Conservation (phyloP, 2,113 vertebrate species). For the Motacilla tschutschensis region DNA sequence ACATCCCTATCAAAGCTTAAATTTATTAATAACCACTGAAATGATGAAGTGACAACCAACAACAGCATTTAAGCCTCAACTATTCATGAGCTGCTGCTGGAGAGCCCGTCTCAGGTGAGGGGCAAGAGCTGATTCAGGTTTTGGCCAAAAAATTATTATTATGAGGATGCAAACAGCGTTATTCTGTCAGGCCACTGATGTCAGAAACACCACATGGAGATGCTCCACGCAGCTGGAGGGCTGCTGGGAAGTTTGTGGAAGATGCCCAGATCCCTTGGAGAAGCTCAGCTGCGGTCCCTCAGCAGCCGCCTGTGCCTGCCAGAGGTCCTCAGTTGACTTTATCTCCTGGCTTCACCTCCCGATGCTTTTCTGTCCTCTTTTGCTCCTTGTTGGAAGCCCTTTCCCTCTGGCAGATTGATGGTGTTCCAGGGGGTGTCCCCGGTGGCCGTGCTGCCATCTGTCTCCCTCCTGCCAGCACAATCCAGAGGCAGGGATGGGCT, state of each 20-base stretch:
- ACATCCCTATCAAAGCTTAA: not conserved
- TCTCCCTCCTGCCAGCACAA: not conserved
- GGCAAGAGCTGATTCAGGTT: not conserved
- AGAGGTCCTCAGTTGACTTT: not conserved
- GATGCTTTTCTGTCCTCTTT: not conserved
- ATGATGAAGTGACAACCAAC: not conserved
- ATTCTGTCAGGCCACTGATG: not conserved
- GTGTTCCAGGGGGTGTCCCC: not conserved
- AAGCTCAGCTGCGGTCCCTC: not conserved
- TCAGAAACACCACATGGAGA: not conserved
- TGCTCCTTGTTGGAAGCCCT: constrained; percentile 9
- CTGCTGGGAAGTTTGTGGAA: not conserved
- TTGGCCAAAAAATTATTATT: not conserved
- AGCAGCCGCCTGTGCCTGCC: not conserved
- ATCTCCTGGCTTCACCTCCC: not conserved
- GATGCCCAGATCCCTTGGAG: not conserved
- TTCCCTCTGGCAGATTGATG: constrained; percentile 12
- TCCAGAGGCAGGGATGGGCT: not conserved
- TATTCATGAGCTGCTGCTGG: not conserved
- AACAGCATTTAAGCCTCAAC: not conserved
- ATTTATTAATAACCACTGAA: not conserved
- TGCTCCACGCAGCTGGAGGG: not conserved
- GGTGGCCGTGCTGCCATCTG: not conserved
- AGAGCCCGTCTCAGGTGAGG: not conserved
- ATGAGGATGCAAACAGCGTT: not conserved